Evolutionary conservation across 2,797 vertebrate genomes (phyloP).

Genomic region (Coendou prehensilis): DNA sequence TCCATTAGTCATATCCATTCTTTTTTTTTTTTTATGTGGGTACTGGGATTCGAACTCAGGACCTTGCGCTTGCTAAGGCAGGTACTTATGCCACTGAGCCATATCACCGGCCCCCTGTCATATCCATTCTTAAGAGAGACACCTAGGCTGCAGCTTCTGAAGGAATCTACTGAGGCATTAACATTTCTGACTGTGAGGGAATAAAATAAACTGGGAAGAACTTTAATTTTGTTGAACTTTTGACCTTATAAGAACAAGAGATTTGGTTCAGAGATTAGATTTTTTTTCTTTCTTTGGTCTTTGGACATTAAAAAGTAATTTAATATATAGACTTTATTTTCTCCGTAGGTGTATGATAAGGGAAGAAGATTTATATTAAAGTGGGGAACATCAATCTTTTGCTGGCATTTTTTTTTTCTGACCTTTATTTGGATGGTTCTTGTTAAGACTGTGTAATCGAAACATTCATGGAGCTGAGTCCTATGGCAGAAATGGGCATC

Average conservation of each 20-base stretch:
- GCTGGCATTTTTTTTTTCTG: neutral
- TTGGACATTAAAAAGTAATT: slow-evolving; percentile 4
- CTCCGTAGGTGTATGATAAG: neutral
- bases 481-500: neutral
- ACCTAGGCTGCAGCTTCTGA: neutral
- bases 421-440: neutral
- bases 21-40: neutral
- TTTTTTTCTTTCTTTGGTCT: neutral
- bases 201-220: neutral
- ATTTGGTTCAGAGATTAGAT: neutral
- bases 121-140: neutral
- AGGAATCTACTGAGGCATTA: neutral
- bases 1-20: neutral
- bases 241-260: neutral
- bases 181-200: neutral
- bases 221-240: neutral
- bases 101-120: neutral
- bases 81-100: too few species aligned
- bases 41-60: too few species aligned
- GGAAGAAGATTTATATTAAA: neutral
- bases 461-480: neutral
- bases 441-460: neutral
- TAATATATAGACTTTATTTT: neutral
- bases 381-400: neutral
- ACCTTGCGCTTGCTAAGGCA: too few species aligned